Evolutionary conservation across 92 coral and sea anemone species (phyloP).

Genomic region (Metridium senile): DNA sequence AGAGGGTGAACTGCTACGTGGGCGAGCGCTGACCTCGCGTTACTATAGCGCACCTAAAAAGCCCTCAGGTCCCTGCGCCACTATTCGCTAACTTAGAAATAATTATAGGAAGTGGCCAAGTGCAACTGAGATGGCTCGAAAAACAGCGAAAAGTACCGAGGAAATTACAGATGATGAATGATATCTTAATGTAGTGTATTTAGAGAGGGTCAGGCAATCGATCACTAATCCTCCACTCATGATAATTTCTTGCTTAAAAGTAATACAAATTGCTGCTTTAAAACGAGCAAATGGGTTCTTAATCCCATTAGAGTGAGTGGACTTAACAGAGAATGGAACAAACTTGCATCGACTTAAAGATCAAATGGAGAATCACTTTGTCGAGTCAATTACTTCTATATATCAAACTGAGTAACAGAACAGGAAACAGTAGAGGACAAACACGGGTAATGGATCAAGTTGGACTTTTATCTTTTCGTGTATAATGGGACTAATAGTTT

Average conservation of each 20-base stretch:
- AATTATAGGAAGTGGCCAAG: conserved; percentile 32
- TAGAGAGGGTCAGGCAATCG: not conserved
- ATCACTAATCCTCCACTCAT: not conserved
- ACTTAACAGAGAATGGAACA: not conserved
- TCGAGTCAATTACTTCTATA: not conserved
- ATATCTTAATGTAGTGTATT: conserved; percentile 12
- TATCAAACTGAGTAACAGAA: not conserved
- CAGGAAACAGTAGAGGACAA: not conserved
- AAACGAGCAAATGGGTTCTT: not conserved
- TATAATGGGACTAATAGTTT: conserved; percentile 7
- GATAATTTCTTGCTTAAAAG: not conserved
- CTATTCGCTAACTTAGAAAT: conserved; percentile 27
- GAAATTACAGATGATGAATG: conserved; percentile 26
- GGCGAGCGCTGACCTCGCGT: too few species aligned
- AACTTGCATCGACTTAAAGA: not conserved
- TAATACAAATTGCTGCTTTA: not conserved
- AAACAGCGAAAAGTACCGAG: conserved; percentile 9
- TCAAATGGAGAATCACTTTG: not conserved
- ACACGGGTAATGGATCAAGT: not conserved
- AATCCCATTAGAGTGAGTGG: conserved; percentile 8
- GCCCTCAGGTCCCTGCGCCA: conserved; percentile 10
- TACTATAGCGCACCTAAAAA: not conserved
- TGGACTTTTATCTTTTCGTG: not conserved
- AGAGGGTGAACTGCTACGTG: too few species aligned
- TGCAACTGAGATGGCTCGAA: conserved; percentile 19